Conservation (phyloP, 2,113 vertebrate species). For the Plotosus lineatus region DNA sequence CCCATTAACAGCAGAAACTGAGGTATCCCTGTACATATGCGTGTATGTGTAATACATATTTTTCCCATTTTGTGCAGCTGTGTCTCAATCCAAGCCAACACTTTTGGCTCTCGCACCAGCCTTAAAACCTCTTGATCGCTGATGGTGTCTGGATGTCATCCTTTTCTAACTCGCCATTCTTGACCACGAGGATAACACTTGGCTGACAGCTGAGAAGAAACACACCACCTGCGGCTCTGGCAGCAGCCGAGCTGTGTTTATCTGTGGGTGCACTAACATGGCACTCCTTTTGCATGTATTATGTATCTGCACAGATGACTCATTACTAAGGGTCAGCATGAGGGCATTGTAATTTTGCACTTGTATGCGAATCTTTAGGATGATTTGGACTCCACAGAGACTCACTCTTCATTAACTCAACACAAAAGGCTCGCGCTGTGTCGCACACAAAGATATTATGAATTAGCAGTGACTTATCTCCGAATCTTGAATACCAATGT, state of each 20-base stretch:
- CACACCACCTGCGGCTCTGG: conserved; percentile 33
- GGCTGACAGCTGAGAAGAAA: conserved; percentile 19
- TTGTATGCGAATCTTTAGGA: conserved; percentile 35
- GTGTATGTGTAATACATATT: neutral
- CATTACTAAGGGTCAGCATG: neutral
- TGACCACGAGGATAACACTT: conserved; percentile 25
- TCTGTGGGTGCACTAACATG: conserved; percentile 40
- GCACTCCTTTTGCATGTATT: conserved; percentile 9
- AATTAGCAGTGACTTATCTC: conserved; percentile 3
- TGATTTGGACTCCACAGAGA: conserved; percentile 21
- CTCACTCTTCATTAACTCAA: conserved; percentile 22
- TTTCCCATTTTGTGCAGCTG: neutral
- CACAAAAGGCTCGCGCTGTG: conserved; percentile 21
- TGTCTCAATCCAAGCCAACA: neutral
- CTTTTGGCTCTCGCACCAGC: neutral
- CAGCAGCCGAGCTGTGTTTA: conserved; percentile 36
- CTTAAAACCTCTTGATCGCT: conserved; percentile 7
- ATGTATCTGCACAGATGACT: conserved; percentile 29
- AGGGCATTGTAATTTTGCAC: conserved; percentile 7
- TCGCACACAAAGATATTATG: conserved; percentile 23
- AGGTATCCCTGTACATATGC: too few relatives aligned
- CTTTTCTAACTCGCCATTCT: conserved; percentile 20
- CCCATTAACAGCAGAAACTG: too few relatives aligned
- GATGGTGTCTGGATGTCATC: conserved; percentile 28
- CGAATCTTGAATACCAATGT: neutral